A percentile compares a stretch with the other conserved stretches of the same genome.
Conservation (phyloP, 2,797 vertebrate genomes). For the Loriculus beryllinus region DNA sequence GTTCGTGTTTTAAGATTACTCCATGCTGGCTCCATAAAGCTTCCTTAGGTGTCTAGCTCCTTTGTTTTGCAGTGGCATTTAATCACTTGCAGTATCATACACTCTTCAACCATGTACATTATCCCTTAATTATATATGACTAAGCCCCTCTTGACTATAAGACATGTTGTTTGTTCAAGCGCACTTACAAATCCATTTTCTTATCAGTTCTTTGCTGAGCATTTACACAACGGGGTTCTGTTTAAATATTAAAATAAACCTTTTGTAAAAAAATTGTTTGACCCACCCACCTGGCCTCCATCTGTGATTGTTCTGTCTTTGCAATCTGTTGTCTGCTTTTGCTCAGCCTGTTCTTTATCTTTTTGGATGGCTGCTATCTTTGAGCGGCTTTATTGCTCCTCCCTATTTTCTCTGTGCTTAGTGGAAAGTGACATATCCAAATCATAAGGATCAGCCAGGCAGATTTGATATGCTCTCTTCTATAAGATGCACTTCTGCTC, state of each 20-base stretch:
- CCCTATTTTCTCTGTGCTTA: constrained; percentile 58
- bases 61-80: constrained; percentile 15
- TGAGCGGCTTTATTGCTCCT: constrained; percentile 60
- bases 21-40: neutral
- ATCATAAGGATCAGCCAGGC: constrained; percentile 72
- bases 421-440: constrained; percentile 75
- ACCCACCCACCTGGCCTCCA: constrained; percentile 81
- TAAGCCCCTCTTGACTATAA: constrained; percentile 34
- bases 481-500: constrained; percentile 57
- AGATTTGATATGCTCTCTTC: constrained; percentile 80
- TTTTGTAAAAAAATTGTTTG: constrained; percentile 68
- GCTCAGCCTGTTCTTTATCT: constrained; percentile 77
- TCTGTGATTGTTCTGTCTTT: constrained; percentile 74
- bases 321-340: constrained; percentile 77
- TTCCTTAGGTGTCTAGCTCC: neutral
- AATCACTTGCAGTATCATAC: constrained; percentile 26
- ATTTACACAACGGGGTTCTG: constrained; percentile 61
- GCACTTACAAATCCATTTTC: constrained; percentile 63
- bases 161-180: constrained; percentile 68
- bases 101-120: constrained; percentile 24
- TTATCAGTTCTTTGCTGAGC: constrained; percentile 62
- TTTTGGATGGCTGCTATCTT: constrained; percentile 81
- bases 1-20: neutral
- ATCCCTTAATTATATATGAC: constrained; percentile 46
- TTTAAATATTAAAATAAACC: constrained; percentile 81